Conservation (phyloP, 2,888 invertebrate species). For the Sinodicranocentrus sp. region DNA sequence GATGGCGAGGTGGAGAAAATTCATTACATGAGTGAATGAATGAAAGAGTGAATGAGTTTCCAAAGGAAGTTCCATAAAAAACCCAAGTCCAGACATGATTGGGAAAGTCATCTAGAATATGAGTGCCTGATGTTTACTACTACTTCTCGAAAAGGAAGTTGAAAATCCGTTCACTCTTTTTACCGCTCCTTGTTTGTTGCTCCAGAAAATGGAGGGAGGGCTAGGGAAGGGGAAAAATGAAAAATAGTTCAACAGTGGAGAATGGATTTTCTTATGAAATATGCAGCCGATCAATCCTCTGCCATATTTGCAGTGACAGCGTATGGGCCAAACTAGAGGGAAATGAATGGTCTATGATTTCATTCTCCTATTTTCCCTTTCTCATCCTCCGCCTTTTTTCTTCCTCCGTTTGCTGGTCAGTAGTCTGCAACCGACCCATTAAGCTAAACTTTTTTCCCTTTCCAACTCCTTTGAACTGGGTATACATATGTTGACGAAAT, state of each 20-base stretch:
- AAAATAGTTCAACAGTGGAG: conserved; percentile 61
- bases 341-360: conserved; percentile 69
- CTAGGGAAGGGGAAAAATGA: conserved; percentile 27
- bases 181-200: background rate
- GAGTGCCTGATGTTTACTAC: background rate
- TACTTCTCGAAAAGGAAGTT: conserved; percentile 24
- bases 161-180: conserved; percentile 54
- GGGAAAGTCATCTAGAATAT: background rate
- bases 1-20: conserved; percentile 36
- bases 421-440: conserved; percentile 52
- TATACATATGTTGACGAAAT: background rate
- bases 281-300: conserved; percentile 72
- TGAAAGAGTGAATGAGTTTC: conserved; percentile 28
- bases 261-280: conserved; percentile 69
- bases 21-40: conserved; percentile 59
- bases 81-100: too few species aligned
- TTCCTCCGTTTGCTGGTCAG: conserved; percentile 58
- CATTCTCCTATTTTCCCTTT: conserved; percentile 53
- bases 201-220: background rate
- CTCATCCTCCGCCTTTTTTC: conserved; percentile 47
- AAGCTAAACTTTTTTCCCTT: conserved; percentile 23
- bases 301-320: conserved; percentile 72
- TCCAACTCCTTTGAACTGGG: background rate
- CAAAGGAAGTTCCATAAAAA: conserved; percentile 21
- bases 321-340: conserved; percentile 67